Percentiles rank a stretch among this genome's conserved stretches.
These are phyloP conservation scores for Epizoanthus ramosus DNA, from an alignment of 92 coral and sea anemone species.

Conservation along the genomic window DNA sequence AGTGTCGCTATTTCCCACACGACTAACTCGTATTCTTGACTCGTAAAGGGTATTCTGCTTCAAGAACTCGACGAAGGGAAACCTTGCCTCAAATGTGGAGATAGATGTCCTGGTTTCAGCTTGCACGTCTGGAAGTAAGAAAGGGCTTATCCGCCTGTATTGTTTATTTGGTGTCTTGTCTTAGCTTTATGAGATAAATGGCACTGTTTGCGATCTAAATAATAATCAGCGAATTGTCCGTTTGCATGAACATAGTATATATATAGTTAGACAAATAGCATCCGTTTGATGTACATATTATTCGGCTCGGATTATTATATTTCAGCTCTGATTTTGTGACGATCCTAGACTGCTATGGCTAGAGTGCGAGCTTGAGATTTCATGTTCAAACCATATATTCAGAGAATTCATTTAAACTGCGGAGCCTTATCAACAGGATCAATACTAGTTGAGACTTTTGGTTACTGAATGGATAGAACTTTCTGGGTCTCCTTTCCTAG, in stretches of 20 bases:
- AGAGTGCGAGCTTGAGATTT: no score
- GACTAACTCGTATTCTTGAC: not conserved
- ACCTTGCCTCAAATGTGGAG: constrained; percentile 84
- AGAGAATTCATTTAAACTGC: no score
- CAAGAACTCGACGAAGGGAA: constrained; percentile 89
- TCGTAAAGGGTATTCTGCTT: constrained; percentile 74
- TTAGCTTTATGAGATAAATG: not conserved
- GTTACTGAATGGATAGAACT: no score
- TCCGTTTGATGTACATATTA: no score
- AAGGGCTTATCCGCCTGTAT: not conserved
- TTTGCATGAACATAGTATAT: not conserved
- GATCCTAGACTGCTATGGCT: no score
- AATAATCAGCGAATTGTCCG: not conserved
- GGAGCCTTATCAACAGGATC: no score
- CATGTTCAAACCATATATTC: no score
- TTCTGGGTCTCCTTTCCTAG: no score
- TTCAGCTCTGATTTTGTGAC: no score
- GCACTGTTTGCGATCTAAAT: not conserved
- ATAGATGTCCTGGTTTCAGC: constrained; percentile 86
- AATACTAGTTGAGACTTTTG: no score
- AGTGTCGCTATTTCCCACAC: not conserved
- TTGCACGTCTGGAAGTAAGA: constrained; percentile 90
- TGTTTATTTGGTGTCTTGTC: constrained; percentile 11
- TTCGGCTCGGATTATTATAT: no score
- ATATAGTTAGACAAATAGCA: not conserved